A percentile compares a stretch with the other conserved stretches of the same genome.
Conservation (phyloP, 2,888 invertebrate species). For the Bombylius major region DNA sequence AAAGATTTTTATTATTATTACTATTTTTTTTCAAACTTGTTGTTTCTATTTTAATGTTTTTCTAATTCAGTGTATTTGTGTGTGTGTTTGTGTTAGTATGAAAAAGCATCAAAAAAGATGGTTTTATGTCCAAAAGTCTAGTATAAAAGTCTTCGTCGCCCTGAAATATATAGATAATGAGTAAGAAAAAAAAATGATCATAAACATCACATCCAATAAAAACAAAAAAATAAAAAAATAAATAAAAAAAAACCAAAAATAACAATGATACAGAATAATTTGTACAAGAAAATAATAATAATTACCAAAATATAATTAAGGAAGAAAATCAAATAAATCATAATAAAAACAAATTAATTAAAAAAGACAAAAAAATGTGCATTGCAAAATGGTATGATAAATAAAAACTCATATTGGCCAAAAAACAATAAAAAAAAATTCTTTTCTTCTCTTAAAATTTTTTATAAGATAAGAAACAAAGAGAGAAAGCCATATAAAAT, state of each 20-base stretch:
- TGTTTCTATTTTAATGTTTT: too few species aligned
- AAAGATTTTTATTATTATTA: neutral
- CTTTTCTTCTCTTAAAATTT: too few species aligned
- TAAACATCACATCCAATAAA: constrained; percentile 10
- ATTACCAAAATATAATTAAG: too few species aligned
- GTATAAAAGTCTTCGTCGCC: constrained; percentile 50
- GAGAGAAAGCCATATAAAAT: neutral
- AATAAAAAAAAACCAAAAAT: neutral
- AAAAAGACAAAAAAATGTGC: too few species aligned
- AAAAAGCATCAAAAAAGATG: neutral
- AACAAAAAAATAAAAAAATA: constrained; percentile 10
- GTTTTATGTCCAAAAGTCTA: constrained; percentile 32
- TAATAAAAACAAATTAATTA: too few species aligned
- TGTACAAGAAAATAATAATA: too few species aligned
- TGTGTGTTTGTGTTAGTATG: neutral
- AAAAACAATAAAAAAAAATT: too few species aligned
- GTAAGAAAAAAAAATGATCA: constrained; percentile 11
- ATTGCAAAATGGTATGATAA: too few species aligned
- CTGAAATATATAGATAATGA: constrained; percentile 44
- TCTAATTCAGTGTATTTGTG: too few species aligned
- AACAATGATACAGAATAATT: too few species aligned
- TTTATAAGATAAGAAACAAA: neutral
- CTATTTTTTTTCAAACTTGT: neutral
- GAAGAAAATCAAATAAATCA: too few species aligned
- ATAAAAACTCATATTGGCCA: too few species aligned